Percentiles rank a stretch among this genome's conserved stretches.
Evolutionary conservation across 1,140 invertebrate species (phyloP).

Genomic region (Trypoxylus dichotomus): DNA sequence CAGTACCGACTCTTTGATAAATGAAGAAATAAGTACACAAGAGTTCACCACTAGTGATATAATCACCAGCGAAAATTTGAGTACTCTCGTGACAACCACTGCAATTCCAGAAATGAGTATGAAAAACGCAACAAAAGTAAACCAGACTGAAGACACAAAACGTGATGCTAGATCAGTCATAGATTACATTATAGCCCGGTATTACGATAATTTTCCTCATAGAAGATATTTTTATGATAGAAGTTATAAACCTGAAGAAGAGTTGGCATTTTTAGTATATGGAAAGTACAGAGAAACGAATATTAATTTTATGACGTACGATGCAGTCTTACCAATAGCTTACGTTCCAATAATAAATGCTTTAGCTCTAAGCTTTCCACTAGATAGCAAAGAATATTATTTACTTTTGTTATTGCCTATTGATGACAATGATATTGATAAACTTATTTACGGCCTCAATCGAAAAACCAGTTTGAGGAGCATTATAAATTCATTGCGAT

Average conservation of each 20-base stretch:
- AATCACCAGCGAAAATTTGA: neutral
- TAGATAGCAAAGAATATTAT: conserved; percentile 70
- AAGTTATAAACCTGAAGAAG: conserved; percentile 13
- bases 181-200: conserved; percentile 44
- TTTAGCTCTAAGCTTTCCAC: conserved; percentile 70
- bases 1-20: neutral
- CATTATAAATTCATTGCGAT: conserved; percentile 66
- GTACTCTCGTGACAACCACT: neutral
- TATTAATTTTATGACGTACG: conserved; percentile 66
- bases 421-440: conserved; percentile 54
- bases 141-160: conserved; percentile 37
- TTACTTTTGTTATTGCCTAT: conserved; percentile 63
- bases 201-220: conserved; percentile 15
- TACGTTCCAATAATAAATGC: conserved; percentile 72
- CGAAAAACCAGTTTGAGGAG: conserved; percentile 60
- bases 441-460: conserved; percentile 51
- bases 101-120: neutral
- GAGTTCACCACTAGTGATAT: neutral
- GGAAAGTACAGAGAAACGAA: conserved; percentile 46
- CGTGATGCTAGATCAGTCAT: conserved; percentile 42
- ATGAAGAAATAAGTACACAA: neutral
- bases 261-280: conserved; percentile 45
- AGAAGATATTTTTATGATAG: neutral
- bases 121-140: conserved; percentile 43
- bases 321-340: conserved; percentile 72